Conservation (phyloP, 2,797 vertebrate genomes). For the Tachyglossus aculeatus region DNA sequence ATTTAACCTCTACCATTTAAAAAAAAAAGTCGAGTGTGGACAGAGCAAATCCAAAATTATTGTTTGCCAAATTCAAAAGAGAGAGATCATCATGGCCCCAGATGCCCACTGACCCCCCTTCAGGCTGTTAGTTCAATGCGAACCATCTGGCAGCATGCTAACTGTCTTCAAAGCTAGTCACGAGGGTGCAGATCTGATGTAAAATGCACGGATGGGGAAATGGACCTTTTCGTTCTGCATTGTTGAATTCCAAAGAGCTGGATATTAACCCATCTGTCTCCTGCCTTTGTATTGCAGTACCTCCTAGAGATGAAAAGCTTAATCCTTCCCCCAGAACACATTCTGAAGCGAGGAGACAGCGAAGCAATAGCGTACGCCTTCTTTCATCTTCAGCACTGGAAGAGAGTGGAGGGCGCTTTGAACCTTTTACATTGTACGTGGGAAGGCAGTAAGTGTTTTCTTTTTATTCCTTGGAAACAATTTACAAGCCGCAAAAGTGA, state of each 20-base stretch:
- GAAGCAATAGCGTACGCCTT: constrained; percentile 97
- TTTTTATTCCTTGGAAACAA: constrained; percentile 63
- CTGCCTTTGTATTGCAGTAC: constrained; percentile 82
- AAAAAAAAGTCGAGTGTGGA: too few relatives aligned
- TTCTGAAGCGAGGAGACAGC: constrained; percentile 96
- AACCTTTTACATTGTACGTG: constrained; percentile 98
- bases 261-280: constrained; percentile 45
- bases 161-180: constrained; percentile 50
- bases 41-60: too few relatives aligned
- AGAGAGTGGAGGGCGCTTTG: constrained; percentile 94
- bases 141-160: constrained; percentile 43
- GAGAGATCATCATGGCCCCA: constrained; percentile 24
- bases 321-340: constrained; percentile 97
- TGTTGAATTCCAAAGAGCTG: constrained; percentile 36
- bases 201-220: constrained; percentile 39
- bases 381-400: constrained; percentile 99
- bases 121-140: constrained; percentile 36
- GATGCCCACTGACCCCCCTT: constrained; percentile 20
- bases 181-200: constrained; percentile 43
- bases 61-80: too few relatives aligned
- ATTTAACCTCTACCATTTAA: too few relatives aligned
- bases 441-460: constrained; percentile 95
- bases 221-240: constrained; percentile 10
- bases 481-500: constrained; percentile 22
- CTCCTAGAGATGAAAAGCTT: constrained; percentile 99